phyloP scores from a whole-genome alignment of 2,113 vertebrate species.

The Canis aureus region DNA sequence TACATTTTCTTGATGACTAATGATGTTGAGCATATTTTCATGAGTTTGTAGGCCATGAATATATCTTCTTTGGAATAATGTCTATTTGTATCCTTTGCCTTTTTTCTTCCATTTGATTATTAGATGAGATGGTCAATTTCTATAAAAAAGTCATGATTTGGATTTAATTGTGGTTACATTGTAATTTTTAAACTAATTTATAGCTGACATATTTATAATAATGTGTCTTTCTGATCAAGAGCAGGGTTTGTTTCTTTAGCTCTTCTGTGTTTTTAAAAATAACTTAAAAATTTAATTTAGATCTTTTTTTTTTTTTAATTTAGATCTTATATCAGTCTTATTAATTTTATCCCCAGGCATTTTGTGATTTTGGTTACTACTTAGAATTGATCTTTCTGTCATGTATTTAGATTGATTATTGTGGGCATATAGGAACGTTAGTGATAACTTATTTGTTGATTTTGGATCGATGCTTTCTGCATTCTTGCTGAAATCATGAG shows the following conservation, averaged over 20 bases:
- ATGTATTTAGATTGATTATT: not conserved
- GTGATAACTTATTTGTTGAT: not conserved
- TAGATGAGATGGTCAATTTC: constrained; percentile 10
- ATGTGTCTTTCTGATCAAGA: constrained; percentile 15
- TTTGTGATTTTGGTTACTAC: not conserved
- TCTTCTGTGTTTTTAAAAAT: not conserved
- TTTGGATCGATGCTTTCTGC: not conserved
- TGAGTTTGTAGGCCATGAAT: not conserved
- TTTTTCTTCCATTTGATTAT: constrained; percentile 13
- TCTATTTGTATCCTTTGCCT: not conserved
- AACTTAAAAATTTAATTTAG: not conserved
- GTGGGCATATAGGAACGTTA: not conserved
- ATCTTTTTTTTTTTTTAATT: not conserved
- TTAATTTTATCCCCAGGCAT: not conserved
- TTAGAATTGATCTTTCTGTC: not conserved
- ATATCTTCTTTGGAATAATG: not conserved
- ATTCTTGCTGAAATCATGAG: not conserved
- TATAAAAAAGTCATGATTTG: not conserved
- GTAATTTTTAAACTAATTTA: not conserved
- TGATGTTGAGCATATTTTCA: not conserved
- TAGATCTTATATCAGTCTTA: not conserved
- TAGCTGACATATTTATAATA: not conserved
- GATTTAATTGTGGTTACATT: not conserved
- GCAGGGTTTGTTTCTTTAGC: not conserved
- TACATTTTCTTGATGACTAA: not conserved